Evolutionary conservation across 2,888 invertebrate species (phyloP).

Genomic region (Xanthorhoe designata): DNA sequence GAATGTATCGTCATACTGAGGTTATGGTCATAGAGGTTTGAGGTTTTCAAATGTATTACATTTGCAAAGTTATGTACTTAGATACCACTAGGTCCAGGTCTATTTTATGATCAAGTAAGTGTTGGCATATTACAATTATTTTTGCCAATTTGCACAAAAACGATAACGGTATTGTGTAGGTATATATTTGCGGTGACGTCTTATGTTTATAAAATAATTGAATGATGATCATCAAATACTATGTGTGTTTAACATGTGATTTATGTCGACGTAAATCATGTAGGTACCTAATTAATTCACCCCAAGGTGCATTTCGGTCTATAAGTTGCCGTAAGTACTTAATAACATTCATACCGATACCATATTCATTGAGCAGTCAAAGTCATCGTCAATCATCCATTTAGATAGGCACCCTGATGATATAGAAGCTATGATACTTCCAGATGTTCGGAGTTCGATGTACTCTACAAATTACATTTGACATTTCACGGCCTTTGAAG

Average conservation of each 20-base stretch:
- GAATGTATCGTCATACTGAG: slow-evolving; percentile 43
- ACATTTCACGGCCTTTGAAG: slow-evolving; percentile 54
- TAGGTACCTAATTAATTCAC: background rate
- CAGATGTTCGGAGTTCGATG: slow-evolving; percentile 48
- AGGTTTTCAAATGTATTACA: background rate
- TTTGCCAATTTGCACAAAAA: background rate
- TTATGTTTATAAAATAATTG: slow-evolving; percentile 7
- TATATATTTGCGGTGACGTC: too few species aligned
- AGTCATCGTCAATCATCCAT: slow-evolving; percentile 22
- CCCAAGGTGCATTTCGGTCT: slow-evolving; percentile 15
- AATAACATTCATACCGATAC: slow-evolving; percentile 21
- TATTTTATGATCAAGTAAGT: too few species aligned
- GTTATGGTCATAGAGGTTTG: slow-evolving; percentile 58
- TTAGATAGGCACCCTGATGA: slow-evolving; percentile 11
- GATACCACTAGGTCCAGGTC: too few species aligned
- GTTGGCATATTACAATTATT: background rate
- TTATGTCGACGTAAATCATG: slow-evolving; percentile 16
- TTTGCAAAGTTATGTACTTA: background rate
- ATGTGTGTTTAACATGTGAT: slow-evolving; percentile 16
- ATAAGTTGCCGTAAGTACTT: background rate
- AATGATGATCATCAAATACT: slow-evolving; percentile 4
- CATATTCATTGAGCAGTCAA: slow-evolving; percentile 23
- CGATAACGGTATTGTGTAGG: too few species aligned
- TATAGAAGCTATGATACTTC: slow-evolving; percentile 5
- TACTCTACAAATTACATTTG: slow-evolving; percentile 48